Evolutionary conservation across 2,888 invertebrate species (phyloP), one percentile per base, ranked within the genome.

Genomic region (Drosophila testacea): DNA sequence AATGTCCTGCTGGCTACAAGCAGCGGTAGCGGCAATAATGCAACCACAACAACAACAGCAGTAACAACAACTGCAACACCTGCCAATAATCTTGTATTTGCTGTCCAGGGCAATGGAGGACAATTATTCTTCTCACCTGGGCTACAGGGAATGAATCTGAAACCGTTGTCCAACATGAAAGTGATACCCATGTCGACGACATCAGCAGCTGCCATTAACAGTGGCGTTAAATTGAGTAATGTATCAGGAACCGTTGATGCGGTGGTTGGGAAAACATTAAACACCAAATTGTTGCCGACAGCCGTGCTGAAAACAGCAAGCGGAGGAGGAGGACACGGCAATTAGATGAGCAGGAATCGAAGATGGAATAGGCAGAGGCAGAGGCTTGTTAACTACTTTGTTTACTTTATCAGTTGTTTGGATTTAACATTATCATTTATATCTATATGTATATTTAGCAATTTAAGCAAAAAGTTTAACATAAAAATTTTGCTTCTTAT

Each of bases 91-190:
- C 93, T 94, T 42, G 93, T 94, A 22, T 90, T 94, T 60, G 94
- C 94, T 9, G 94, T 94, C 67, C 94, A 94, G 81, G 94, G 94
- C 28, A 94, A 94, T 42, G 94, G 94, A 30, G 92, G 92, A 0
- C 95, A 95, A 90, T 94, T 95, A 73, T 91, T 95, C 62, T 91
- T 95, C 61, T 94, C 95, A n/a, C 94, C 94, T 7, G 94, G 94
- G 38, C 94, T 95, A 88, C 94, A 94, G 90, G 94, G 94, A 27
- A 94, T 95, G 63, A 95, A 95, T 88, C 93, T 95, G 16, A 95
- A 95, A 89, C 93, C 94, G 9, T 88, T 95, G 69, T 94, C 95
- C 91, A 94, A 94, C 9, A 93, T 95, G 62, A 95, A 95, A 91
- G 94, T 95, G 61, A 94, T 95, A 83, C 83, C 83, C 11, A 81